Conservation (phyloP, 2,113 vertebrate genomes). For the Coregonus clupeaformis region DNA sequence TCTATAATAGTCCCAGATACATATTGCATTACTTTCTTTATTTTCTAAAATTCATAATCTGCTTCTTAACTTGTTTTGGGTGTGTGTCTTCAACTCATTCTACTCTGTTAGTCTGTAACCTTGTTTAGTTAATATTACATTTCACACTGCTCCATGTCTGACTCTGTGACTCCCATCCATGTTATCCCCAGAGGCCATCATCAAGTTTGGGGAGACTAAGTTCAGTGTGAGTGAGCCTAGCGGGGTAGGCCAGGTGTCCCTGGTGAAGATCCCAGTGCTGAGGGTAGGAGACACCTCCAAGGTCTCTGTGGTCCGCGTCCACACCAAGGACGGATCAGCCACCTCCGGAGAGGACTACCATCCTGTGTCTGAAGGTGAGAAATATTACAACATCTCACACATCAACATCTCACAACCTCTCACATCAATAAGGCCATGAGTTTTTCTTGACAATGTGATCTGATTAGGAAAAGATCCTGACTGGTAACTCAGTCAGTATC, state of each 20-base stretch:
- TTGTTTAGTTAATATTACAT: no score
- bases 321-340: conserved; percentile 95
- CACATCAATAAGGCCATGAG: no score
- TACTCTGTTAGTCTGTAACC: no score
- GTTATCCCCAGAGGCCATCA: conserved; percentile 66
- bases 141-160: not conserved
- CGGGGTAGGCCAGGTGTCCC: conserved; percentile 70
- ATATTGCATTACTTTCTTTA: not conserved
- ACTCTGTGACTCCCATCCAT: not conserved
- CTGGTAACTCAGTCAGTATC: no score
- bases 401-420: no score
- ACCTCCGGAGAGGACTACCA: conserved; percentile 91
- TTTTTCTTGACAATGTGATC: no score
- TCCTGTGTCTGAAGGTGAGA: conserved; percentile 88
- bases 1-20: not conserved
- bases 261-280: conserved; percentile 83
- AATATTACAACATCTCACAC: no score
- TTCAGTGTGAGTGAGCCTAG: conserved; percentile 85
- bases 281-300: conserved; percentile 89
- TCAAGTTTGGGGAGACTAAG: conserved; percentile 70
- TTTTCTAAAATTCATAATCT: not conserved
- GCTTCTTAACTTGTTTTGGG: not conserved
- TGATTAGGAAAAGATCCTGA: no score
- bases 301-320: conserved; percentile 88
- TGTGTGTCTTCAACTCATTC: no score